phyloP scores from a whole-genome alignment of 2,797 vertebrate genomes.

The Discoglossus pictus region DNA sequence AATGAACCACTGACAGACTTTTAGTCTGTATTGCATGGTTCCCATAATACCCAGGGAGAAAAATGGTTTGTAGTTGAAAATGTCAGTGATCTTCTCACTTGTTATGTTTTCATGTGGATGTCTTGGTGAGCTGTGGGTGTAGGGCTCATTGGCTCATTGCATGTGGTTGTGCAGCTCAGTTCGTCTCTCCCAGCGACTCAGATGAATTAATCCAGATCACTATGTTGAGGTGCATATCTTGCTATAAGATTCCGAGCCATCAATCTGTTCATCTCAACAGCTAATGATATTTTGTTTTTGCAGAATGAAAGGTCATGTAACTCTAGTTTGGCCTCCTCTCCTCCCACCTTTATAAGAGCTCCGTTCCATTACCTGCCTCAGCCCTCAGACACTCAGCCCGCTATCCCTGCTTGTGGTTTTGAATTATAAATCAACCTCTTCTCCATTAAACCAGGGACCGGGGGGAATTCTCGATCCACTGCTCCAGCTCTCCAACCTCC shows the following conservation, averaged over 20 bases:
- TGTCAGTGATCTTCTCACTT: too few species aligned
- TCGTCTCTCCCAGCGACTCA: too few species aligned
- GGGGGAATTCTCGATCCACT: conserved; percentile 45
- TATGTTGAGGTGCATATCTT: conserved; percentile 5
- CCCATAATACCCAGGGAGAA: too few species aligned
- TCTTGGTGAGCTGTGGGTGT: too few species aligned
- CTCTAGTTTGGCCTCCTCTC: conserved; percentile 27
- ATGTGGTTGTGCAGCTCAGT: too few species aligned
- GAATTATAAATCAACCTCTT: conserved; percentile 56
- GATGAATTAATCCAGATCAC: too few species aligned
- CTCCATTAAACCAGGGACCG: conserved; percentile 47
- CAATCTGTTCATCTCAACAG: conserved; percentile 7
- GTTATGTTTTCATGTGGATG: too few species aligned
- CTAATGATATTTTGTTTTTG: conserved; percentile 13
- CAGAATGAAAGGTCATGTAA: conserved; percentile 47
- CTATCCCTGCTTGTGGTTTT: too few species aligned
- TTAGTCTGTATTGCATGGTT: too few species aligned
- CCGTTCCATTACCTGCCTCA: conserved; percentile 56
- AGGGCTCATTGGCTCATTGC: too few species aligned
- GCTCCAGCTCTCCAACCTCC: conserved; percentile 27
- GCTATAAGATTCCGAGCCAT: not conserved
- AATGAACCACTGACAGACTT: too few species aligned
- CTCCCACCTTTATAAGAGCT: conserved; percentile 46
- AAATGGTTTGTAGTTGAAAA: too few species aligned
- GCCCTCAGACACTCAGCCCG: conserved; percentile 52